Evolutionary conservation across 2,113 vertebrate species (phyloP), one percentile per base, ranked within the genome.

Genomic region (Ictidomys tridecemlineatus): DNA sequence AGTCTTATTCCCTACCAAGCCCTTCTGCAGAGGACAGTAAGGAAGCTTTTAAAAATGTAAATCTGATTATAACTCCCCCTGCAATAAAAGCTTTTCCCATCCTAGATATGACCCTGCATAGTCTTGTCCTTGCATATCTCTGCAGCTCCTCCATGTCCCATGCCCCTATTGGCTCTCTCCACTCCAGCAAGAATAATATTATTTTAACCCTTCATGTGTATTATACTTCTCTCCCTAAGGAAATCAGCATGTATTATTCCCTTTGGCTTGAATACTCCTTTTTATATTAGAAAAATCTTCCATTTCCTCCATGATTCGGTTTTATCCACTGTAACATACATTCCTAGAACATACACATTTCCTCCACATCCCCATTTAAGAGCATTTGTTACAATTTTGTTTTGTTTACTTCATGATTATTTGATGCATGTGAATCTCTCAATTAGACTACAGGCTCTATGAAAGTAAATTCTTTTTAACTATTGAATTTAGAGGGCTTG

Each of bases 11-110:
- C 72, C 48, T 0, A 4, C 4, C 61, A 83, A 51, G 77, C 4
- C 53, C 51, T 30, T 83, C 56, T 63, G 34, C 72, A 91, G 13
- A 70, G n/a, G 83, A 76, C 7, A 89, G 16, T 53, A 42, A 88
- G 34, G 20, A 51, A 95, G 4, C 58, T 88, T 93, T 87, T 14
- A 82, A 74, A 88, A 79, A 74, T 85, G 45, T n/a, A 94, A 96
- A 94, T 73, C 58, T 88, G 48, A 56, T 87, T 72, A 84, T 69
- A 70, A 37, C 4, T 10, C 93, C 74, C 16, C 8, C 8, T 7
- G n/a, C 7, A 45, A 45, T 9, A 45, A 45, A 45, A 45, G 45
- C 45, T 9, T 45, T 45, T 45, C 17, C 3, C 82, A 82, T 45
- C 48, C 61, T 32, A 11, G 73, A 85, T 30, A 32, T 77, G 51